Evolutionary conservation across 2,797 vertebrate genomes (phyloP).

Genomic region (Chromis chromis): DNA sequence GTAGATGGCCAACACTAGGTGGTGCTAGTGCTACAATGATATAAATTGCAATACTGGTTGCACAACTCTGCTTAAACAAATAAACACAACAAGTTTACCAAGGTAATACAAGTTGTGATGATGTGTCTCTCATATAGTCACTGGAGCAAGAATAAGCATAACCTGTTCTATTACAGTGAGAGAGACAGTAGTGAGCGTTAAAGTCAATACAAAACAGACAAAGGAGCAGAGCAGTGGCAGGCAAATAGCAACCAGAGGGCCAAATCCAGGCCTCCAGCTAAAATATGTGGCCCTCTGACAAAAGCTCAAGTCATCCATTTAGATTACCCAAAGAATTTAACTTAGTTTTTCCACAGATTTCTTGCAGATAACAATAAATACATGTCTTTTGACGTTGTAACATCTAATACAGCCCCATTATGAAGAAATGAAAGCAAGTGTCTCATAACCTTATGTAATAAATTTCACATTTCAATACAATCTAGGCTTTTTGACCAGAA

Average conservation of each 20-base stretch:
- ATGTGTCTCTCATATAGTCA: background rate
- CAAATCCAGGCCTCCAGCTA: background rate
- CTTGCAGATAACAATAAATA: background rate
- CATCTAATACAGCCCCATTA: background rate
- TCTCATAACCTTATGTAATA: background rate
- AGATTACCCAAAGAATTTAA: background rate
- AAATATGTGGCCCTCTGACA: background rate
- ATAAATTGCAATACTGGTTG: slow-evolving; percentile 12
- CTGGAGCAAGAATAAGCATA: slow-evolving; percentile 12
- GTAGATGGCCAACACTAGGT: slow-evolving; percentile 38
- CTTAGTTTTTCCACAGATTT: background rate
- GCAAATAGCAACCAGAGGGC: background rate
- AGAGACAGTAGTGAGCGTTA: background rate
- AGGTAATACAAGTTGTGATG: slow-evolving; percentile 1
- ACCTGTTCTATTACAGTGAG: slow-evolving; percentile 1
- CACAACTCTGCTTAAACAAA: slow-evolving; percentile 18
- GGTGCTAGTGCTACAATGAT: slow-evolving; percentile 24
- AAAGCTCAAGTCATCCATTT: background rate
- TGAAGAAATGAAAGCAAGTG: background rate
- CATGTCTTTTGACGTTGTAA: background rate
- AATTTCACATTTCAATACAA: background rate
- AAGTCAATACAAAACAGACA: slow-evolving; percentile 3
- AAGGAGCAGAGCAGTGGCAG: background rate
- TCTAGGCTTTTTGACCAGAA: background rate
- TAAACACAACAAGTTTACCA: slow-evolving; percentile 4